phyloP scores from a whole-genome alignment of 2,888 invertebrate genomes.

The Drosophila mayaguana region DNA sequence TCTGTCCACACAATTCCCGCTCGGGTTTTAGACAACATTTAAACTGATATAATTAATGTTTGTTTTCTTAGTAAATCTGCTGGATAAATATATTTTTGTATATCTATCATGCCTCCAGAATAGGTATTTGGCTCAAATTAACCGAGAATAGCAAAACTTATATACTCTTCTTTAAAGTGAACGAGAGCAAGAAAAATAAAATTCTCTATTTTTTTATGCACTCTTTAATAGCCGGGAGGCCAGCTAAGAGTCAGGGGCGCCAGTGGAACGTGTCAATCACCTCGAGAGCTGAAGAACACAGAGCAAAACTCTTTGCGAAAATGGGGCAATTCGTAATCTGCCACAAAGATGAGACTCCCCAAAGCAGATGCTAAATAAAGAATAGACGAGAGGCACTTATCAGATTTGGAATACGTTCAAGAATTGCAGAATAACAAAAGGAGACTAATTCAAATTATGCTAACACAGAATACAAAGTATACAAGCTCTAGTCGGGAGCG shows the following conservation, averaged over 20 bases:
- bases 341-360: slow-evolving; percentile 13
- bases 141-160: neutral
- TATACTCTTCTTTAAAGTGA: neutral
- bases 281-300: slow-evolving; percentile 59
- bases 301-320: slow-evolving; percentile 30
- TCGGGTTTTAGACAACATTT: neutral
- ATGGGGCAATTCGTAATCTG: slow-evolving; percentile 35
- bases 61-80: too few relatives aligned
- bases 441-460: neutral
- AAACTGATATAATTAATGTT: too few relatives aligned
- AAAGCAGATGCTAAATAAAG: slow-evolving; percentile 10
- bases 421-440: slow-evolving; percentile 13
- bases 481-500: too few relatives aligned
- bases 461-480: too few relatives aligned
- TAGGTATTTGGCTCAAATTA: neutral
- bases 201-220: slow-evolving; percentile 13
- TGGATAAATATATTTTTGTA: neutral
- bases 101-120: neutral
- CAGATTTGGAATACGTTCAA: slow-evolving; percentile 10
- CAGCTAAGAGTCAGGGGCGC: slow-evolving; percentile 70
- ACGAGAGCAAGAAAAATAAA: slow-evolving; percentile 10
- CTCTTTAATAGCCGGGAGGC: slow-evolving; percentile 22
- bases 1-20: neutral
- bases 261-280: slow-evolving; percentile 75
- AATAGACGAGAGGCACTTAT: slow-evolving; percentile 1